Evolutionary conservation across 2,888 invertebrate genomes (phyloP), one percentile per base, ranked within the genome.

Genomic region (Acleris holmiana): DNA sequence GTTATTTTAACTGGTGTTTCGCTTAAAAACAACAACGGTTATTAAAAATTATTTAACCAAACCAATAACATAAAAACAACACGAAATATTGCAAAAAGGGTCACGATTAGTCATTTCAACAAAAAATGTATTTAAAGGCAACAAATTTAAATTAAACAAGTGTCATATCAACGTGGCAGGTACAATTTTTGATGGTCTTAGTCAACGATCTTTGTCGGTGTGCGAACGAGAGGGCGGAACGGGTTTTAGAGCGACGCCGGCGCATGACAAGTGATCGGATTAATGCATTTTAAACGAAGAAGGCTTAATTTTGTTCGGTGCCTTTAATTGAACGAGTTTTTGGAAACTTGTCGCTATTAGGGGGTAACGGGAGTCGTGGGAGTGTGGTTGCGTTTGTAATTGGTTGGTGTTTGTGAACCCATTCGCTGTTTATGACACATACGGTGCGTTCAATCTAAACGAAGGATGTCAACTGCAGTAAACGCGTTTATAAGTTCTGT

Each of bases 261-360:
- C 82, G 84, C 88, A 83, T 88, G 89, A 88, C 91, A 90, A 89
- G 91, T 90, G 89, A 87, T 88, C 86, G 89, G 90, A 91, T 91
- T 91, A 91, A 91, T 90, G 90, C 87, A 89, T 90, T 91, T 91
- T 90, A 90, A 92, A 91, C 86, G 89, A 86, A 87, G 89, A 91
- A 88, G 89, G 91, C 91, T 91, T 89, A 91, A 91, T 92, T 91
- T 85, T 85, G 86, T 84, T 84, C 79, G 76, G 82, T 76, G 77
- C 77, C 82, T 83, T 89, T 90, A 91, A 91, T 91, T 89, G 88
- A 88, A 85, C 82, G 80, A 74, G 73, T 79, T 79, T 80, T 77
- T 79, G 80, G 82, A 80, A 80, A 73, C 71, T 71, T 80, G 80
- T 80, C 79, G 67, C 67, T n/a, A 54, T 67, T 66, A 69, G 63